These are phyloP conservation scores for Ischnura elegans DNA, from an alignment of 2,888 invertebrate species.

Conservation along the genomic window DNA sequence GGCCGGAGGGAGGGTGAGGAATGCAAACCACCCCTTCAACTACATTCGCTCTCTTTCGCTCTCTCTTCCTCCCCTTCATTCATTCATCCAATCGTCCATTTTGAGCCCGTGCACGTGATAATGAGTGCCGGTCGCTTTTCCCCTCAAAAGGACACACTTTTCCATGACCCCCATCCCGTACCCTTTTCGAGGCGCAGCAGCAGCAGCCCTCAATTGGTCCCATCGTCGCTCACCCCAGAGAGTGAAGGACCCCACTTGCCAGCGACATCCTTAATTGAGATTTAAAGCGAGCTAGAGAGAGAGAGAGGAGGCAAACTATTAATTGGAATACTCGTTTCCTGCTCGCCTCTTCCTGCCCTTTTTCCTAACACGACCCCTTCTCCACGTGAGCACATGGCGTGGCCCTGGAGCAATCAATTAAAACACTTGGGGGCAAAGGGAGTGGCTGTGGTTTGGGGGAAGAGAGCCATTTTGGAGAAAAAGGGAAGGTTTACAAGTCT, in stretches of 20 bases:
- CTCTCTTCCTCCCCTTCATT: neutral
- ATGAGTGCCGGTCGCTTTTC: neutral
- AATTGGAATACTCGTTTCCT: slow-evolving; percentile 9
- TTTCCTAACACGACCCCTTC: neutral
- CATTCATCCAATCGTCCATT: neutral
- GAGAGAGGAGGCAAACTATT: neutral
- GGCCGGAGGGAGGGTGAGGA: too few relatives aligned
- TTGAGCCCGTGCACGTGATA: neutral
- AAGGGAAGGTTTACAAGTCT: too few relatives aligned
- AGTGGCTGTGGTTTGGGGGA: too few relatives aligned
- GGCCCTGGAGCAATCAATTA: neutral
- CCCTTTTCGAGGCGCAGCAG: neutral
- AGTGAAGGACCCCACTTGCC: neutral
- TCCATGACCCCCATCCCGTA: neutral
- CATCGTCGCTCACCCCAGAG: neutral
- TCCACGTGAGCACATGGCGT: neutral
- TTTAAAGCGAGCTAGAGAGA: neutral
- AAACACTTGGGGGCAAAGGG: neutral
- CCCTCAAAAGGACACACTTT: neutral
- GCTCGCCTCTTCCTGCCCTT: neutral
- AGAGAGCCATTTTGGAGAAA: too few relatives aligned
- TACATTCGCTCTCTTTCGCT: neutral
- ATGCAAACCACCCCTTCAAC: too few relatives aligned
- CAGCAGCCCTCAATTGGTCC: neutral
- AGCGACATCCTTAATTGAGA: neutral